Base-by-base conservation (phyloP, 2,797 vertebrate species). In the Hippopotamyrus pictus region DNA sequence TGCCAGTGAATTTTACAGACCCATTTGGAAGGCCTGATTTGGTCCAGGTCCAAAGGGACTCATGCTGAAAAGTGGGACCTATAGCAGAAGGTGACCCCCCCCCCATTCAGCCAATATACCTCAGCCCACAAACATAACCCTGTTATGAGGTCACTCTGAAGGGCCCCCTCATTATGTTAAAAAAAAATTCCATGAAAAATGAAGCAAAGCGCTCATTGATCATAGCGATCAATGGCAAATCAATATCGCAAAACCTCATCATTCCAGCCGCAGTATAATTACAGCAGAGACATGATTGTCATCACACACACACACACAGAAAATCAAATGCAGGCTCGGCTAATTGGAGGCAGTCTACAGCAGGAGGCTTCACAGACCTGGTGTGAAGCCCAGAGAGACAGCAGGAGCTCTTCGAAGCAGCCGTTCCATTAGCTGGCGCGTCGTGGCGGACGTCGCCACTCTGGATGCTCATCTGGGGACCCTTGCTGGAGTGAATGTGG, bases 221-320 rank as follows among this genome's bases (percentile, higher is more conserved):
- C 95, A 96, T 90, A 59, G 9, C 46, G 92, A 96, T 97, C 96
- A 92, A 96, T 96, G 88, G 51, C 62, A 76, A 94, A 96, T 97
- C 96, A 95, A 96, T 97, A 96, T 94, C 91, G 94, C 95, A 96
- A 96, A 95, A 94, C 94, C 93, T 96, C 95, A 96, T 97, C 95
- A 95, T 96, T 96, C 94, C 94, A 93, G 95, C 92, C 89, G 92
- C 92, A 91, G 93, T 93, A 90, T 96, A 96, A 96, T 96, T 96
- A 95, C 94, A 92, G 94, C 94, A 94, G 95, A 96, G 93, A 94
- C 96, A 95, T 95, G 94, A 94, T 94, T 94, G 94, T 95, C 95
- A 95, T 96, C 94, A 57, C n/a, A 65, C 9, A 65, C 59, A 65
- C 59, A 65, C 22, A 83, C 41, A 41, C 5, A 29, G 90, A 94